Evolutionary conservation across 1,140 invertebrate species (phyloP).

Genomic region (Drosophila suzukii): DNA sequence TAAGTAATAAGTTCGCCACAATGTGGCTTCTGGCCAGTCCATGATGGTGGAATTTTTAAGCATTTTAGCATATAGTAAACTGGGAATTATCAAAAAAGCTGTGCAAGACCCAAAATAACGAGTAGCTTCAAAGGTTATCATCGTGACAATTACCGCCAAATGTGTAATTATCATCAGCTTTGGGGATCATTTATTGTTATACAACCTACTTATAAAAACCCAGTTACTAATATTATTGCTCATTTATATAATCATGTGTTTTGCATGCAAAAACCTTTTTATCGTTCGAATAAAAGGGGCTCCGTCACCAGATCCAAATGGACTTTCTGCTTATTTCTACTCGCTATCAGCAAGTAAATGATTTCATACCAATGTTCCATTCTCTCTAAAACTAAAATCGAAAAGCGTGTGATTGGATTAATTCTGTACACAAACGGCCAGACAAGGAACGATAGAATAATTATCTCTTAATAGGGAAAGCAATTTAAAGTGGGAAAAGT

Average conservation of each 20-base stretch:
- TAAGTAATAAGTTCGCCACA: slow-evolving; percentile 46
- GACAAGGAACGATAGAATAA: slow-evolving; percentile 51
- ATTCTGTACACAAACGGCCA: slow-evolving; percentile 15
- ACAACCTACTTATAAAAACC: slow-evolving; percentile 1
- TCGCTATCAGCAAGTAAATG: slow-evolving; percentile 17
- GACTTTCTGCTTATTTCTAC: slow-evolving; percentile 2
- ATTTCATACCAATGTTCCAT: slow-evolving; percentile 1
- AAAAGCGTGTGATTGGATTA: slow-evolving; percentile 31
- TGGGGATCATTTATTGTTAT: background rate
- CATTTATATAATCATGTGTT: slow-evolving; percentile 1
- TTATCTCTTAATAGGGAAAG: slow-evolving; percentile 61
- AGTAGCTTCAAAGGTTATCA: background rate
- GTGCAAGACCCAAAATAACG: too few relatives aligned
- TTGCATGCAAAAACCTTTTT: background rate
- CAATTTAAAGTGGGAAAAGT: slow-evolving; percentile 17
- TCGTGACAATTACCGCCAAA: background rate
- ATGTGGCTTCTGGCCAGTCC: slow-evolving; percentile 1
- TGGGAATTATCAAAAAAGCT: background rate
- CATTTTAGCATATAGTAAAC: background rate
- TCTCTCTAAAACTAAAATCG: slow-evolving; percentile 15
- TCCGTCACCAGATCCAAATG: background rate
- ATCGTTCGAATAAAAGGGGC: background rate
- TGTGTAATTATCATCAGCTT: slow-evolving; percentile 1
- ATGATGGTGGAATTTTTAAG: slow-evolving; percentile 1
- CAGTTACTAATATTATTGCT: slow-evolving; percentile 4